Percentiles rank a stretch among this genome's conserved stretches.
These are phyloP conservation scores for Aleiodes sp. DNA, from an alignment of 1,140 invertebrate species.

Conservation along the genomic window DNA sequence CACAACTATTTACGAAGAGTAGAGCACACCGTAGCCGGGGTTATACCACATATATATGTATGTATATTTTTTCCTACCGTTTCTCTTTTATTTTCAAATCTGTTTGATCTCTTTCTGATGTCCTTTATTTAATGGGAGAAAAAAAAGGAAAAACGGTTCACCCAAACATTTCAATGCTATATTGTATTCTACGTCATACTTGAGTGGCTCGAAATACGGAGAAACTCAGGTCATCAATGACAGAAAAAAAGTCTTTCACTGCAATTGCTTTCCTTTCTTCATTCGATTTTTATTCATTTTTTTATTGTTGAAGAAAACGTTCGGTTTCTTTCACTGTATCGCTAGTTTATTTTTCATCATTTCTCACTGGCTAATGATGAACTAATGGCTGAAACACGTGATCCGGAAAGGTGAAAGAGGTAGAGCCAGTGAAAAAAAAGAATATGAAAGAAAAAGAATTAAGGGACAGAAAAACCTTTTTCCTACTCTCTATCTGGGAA, in stretches of 20 bases:
- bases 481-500: neutral
- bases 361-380: neutral
- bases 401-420: neutral
- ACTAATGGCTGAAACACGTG: neutral
- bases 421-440: too few relatives aligned
- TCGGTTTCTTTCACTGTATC: neutral
- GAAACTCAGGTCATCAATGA: neutral
- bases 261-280: neutral
- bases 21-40: neutral
- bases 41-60: neutral
- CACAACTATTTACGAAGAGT: constrained; percentile 16
- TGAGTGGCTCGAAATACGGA: neutral
- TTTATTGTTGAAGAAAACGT: neutral
- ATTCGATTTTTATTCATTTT: neutral
- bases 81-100: neutral
- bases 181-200: neutral
- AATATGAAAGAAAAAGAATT: neutral
- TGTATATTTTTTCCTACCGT: neutral
- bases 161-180: neutral
- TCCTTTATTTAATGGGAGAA: constrained; percentile 2
- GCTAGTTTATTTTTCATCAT: neutral
- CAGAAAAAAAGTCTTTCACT: neutral
- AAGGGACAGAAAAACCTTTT: neutral
- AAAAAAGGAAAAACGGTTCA: neutral
- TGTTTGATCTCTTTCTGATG: neutral